These are phyloP conservation scores for Heterotilapia buettikoferi DNA, from an alignment of 2,113 vertebrate genomes.

Conservation along the genomic window DNA sequence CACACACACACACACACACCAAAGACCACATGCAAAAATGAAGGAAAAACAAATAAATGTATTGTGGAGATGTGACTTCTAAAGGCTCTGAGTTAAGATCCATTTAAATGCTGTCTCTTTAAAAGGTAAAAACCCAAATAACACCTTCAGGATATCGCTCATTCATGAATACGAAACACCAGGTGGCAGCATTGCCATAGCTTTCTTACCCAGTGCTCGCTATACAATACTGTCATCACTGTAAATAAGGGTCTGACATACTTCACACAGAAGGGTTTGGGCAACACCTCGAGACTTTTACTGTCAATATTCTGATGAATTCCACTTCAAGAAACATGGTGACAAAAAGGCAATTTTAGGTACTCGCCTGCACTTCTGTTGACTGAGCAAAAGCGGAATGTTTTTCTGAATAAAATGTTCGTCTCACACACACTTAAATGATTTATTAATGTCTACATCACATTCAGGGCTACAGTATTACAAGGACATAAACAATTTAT, in stretches of 20 bases:
- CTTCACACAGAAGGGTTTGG: conserved; percentile 16
- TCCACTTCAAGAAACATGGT: not conserved
- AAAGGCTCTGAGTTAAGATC: conserved; percentile 22
- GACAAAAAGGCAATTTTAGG: not conserved
- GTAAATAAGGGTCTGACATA: conserved; percentile 18
- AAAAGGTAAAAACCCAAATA: not conserved
- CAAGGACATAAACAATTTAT: conserved; percentile 57
- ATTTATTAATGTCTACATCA: conserved; percentile 53
- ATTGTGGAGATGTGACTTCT: conserved; percentile 36
- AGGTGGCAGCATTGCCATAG: conserved; percentile 69
- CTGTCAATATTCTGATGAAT: not conserved
- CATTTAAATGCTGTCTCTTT: conserved; percentile 21
- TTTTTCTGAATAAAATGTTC: not conserved
- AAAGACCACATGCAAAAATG: not conserved
- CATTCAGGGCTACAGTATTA: conserved; percentile 36
- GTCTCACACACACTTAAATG: conserved; percentile 29
- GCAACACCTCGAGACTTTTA: conserved; percentile 5
- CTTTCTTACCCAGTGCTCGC: not conserved
- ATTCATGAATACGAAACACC: conserved; percentile 15
- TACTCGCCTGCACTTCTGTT: not conserved
- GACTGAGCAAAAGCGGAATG: not conserved
- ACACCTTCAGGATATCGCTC: not conserved
- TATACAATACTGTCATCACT: not conserved
- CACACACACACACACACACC: not conserved
- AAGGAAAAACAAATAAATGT: not conserved